Conservation (phyloP, 2,888 invertebrate genomes). For the Mythimna vitellina region DNA sequence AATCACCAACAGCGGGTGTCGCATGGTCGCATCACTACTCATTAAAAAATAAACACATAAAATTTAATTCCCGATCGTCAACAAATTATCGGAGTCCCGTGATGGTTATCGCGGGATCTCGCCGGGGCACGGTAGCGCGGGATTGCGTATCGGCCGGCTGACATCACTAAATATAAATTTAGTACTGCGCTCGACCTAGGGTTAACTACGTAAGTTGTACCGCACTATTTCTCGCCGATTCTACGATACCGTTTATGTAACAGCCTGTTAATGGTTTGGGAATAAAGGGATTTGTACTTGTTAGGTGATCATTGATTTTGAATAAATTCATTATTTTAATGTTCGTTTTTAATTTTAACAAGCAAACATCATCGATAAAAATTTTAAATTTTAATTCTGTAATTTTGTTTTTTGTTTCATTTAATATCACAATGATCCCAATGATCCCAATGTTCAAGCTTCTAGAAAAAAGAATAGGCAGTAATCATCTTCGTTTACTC, state of each 20-base stretch:
- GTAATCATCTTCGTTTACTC: too few species aligned
- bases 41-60: constrained; percentile 71
- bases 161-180: constrained; percentile 86
- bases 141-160: constrained; percentile 82
- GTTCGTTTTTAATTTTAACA: neutral
- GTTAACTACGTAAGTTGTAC: constrained; percentile 82
- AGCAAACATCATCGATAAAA: neutral
- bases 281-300: constrained; percentile 44
- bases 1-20: constrained; percentile 63
- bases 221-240: constrained; percentile 83
- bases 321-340: neutral
- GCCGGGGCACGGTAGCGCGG: constrained; percentile 79
- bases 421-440: too few species aligned
- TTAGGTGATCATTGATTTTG: constrained; percentile 11
- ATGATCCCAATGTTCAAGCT: too few species aligned
- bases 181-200: constrained; percentile 79
- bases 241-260: constrained; percentile 75
- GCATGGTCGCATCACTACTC: constrained; percentile 64
- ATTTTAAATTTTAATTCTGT: neutral
- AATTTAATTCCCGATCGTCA: constrained; percentile 75
- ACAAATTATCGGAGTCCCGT: constrained; percentile 79
- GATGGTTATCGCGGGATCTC: constrained; percentile 79
- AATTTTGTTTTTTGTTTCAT: too few species aligned
- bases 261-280: constrained; percentile 58
- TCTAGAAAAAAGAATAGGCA: too few species aligned